These are phyloP conservation scores for Oscheius sp. DNA, from an alignment of 2,888 invertebrate species.

Conservation along the genomic window DNA sequence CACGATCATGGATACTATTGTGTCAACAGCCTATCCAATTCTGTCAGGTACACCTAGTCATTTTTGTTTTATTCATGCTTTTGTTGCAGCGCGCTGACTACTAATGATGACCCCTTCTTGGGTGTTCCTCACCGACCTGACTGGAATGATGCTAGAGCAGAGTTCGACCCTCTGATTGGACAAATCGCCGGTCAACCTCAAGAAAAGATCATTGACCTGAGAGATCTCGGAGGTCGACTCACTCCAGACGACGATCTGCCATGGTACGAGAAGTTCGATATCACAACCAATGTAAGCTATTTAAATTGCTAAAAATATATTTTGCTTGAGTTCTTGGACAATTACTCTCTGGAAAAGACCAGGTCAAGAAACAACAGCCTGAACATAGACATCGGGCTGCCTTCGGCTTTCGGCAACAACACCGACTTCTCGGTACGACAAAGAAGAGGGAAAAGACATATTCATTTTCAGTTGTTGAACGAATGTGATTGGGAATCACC, in stretches of 20 bases:
- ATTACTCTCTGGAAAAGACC: not conserved
- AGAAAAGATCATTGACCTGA: not conserved
- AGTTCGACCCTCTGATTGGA: not conserved
- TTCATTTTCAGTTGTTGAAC: not conserved
- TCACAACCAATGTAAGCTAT: constrained; percentile 15
- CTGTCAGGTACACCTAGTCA: constrained; percentile 3
- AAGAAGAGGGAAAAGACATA: not conserved
- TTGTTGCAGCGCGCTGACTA: constrained; percentile 3
- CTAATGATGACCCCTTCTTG: constrained; percentile 28
- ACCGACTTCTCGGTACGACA: constrained; percentile 10
- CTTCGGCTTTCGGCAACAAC: constrained; percentile 1
- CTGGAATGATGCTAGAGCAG: constrained; percentile 1
- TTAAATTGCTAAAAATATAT: not conserved
- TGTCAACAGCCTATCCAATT: constrained; percentile 13
- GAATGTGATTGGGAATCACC: constrained; percentile 21
- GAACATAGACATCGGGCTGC: not conserved
- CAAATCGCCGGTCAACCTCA: not conserved
- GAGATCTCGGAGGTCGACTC: constrained; percentile 23
- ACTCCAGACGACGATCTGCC: constrained; percentile 19
- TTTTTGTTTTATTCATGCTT: not conserved
- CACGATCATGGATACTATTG: constrained; percentile 34
- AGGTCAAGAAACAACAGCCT: constrained; percentile 1
- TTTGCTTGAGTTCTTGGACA: not conserved
- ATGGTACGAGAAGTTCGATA: constrained; percentile 26
- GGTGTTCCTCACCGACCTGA: constrained; percentile 21